Conservation (phyloP, 2,797 vertebrate species). For the Streptopelia turtur region DNA sequence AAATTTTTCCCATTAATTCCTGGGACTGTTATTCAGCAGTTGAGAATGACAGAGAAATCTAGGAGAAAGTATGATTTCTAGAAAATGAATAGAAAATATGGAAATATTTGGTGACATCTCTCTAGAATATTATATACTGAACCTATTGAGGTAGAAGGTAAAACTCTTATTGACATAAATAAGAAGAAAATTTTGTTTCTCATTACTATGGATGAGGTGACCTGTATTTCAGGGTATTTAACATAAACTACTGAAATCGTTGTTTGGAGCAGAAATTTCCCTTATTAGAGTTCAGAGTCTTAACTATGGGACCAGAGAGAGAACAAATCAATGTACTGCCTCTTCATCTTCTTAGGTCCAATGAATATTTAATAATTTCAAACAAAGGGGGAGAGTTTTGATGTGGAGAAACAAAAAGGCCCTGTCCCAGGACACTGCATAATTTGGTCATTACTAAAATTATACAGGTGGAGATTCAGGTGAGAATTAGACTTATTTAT, state of each 20-base stretch:
- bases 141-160: not conserved
- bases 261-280: not conserved
- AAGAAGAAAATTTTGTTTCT: not conserved
- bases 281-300: not conserved
- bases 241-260: not conserved
- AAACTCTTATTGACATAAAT: not conserved
- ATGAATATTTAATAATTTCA: not conserved
- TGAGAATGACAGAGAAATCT: not conserved
- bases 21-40: not conserved
- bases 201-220: not conserved
- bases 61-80: not conserved
- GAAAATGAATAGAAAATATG: not conserved
- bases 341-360: fast-evolving
- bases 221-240: not conserved
- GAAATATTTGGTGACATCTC: not conserved
- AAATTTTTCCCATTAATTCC: not conserved
- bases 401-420: not conserved
- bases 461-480: not conserved
- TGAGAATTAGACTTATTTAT: not conserved
- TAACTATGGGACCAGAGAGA: not conserved
- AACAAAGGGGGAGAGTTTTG: not conserved
- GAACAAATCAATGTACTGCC: not conserved
- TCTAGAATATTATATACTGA: not conserved
- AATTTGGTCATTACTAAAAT: not conserved
- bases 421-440: not conserved